Base-by-base conservation (phyloP, 2,797 vertebrate genomes). In the Tragelaphus oryx region DNA sequence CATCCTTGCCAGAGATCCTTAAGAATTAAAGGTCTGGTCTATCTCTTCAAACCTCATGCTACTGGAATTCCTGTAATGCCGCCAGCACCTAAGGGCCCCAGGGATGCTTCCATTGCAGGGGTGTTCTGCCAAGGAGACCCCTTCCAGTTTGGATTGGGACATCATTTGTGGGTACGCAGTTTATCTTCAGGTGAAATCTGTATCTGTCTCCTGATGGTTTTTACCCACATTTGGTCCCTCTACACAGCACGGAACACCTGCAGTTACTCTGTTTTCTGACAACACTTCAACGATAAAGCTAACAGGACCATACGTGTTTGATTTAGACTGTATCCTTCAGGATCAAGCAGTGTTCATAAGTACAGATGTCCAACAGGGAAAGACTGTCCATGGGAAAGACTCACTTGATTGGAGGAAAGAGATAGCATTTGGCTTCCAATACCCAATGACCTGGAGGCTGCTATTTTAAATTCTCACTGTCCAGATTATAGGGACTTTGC, bases 331-430 rank as follows among this genome's bases (percentile, higher is more conserved):
- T 87, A 10, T 92, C 57, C 86, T 93, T 83, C 79, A 92, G 86
- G 93, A 96, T 88, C 82, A 95, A 94, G 89, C 57, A 92, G 59
- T 84, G 76, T 74, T 84, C 83, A 57, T 90, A 95, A 85, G 68
- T 93, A 95, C 82, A 92, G 87, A 71, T 94, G 91, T 76, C 52
- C 37, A 92, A 83, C 55, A 87, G 62, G 68, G 87, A 90, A 94
- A 84, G 60, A 82, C 86, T 91, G 57, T 95, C 79, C n/a, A 5
- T 20, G 33, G 71, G 52, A 60, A 37, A 90, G 89, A 85, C 60
- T 90, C 44, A 48, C 76, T 60, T 87, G 62, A 92, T 84, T 95
- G 62, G 78, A 85, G 84, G 81, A 81, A 95, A 44, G 82, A 52
- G 55, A 80, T 78, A 85, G 13, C 16, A n/a, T 83, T 96, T 16